Base-by-base conservation (phyloP, 2,113 vertebrate genomes). In the Empidonax traillii region DNA sequence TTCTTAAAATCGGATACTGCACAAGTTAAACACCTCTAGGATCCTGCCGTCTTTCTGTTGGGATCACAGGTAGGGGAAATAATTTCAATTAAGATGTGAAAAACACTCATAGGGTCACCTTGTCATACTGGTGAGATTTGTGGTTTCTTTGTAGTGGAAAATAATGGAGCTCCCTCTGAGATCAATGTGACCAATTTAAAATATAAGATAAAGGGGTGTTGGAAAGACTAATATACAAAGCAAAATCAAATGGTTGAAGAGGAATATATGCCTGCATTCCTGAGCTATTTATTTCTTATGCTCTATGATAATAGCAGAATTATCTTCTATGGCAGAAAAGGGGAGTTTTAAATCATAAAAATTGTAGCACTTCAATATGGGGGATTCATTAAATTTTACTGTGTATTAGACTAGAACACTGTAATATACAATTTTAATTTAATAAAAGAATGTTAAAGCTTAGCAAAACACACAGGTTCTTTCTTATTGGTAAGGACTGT, bases 41-140 rank as follows among this genome's bases (percentile, higher is more conserved):
- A 85, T 75, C 61, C 73, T 92, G 39, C 77, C 94, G 84, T 75
- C 87, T 96, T 93, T 90, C 90, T 94, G 61, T 85, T 95, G 73
- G 52, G 52, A 87, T 81, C 52, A 65, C 58, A 61, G 94, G 20
- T 0, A 78, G 31, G 72, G 53, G 80, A 87, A 92, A 75, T 75
- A 78, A 84, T 92, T 95, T 92, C 68, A 93, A 78, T 89, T 93
- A 91, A 86, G 61, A 61, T 0, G 14, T 75, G 33, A 68, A 86
- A 74, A 91, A 53, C 6, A 23, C 15, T 91, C 19, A 35, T 41
- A 59, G 78, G 49, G 56, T 94, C 44, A 78, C 35, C 66, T 94
- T 75, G 37, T 68, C 51, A 11, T 49, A 37, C n/a, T 82, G 22
- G 37, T 81, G n/a, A 93, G 76, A 68, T 82, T 74, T 78, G 81